Percentiles rank a stretch among this genome's conserved stretches.
phyloP scores from a whole-genome alignment of 2,113 vertebrate genomes.

The Tragelaphus scriptus region DNA sequence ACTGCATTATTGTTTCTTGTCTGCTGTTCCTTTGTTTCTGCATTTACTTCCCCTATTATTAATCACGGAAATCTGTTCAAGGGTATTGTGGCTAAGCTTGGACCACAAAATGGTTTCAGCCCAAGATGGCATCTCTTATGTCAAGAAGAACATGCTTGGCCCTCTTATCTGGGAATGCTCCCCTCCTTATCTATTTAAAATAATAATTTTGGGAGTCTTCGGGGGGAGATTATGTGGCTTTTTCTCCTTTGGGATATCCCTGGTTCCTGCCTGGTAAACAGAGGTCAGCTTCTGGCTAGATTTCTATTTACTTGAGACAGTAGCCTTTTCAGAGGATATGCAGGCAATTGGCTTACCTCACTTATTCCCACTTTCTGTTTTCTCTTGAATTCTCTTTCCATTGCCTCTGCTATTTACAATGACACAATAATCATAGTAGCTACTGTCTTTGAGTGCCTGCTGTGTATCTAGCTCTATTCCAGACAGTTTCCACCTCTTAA shows the following conservation, averaged over 20 bases:
- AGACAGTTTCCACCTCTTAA: not conserved
- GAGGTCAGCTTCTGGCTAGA: not conserved
- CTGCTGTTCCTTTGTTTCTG: not conserved
- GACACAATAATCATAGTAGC: not conserved
- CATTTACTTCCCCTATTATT: not conserved
- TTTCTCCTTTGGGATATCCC: not conserved
- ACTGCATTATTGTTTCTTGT: not conserved
- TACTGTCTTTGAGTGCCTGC: not conserved
- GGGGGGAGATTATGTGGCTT: too few species aligned
- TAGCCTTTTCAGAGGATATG: not conserved
- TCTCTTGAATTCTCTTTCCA: not conserved
- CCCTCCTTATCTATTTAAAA: not conserved
- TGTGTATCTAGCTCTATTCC: not conserved
- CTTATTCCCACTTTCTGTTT: not conserved
- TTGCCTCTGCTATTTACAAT: not conserved
- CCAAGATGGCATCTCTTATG: not conserved
- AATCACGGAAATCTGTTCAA: not conserved
- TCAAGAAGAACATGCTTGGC: not conserved
- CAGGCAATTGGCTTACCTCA: not conserved
- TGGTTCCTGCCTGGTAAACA: not conserved
- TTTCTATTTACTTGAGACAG: not conserved
- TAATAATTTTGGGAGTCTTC: not conserved
- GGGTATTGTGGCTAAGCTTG: not conserved
- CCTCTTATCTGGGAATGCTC: not conserved
- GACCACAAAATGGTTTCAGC: not conserved